phyloP scores from a whole-genome alignment of 2,113 vertebrate genomes.

The Baryphthengus martii region DNA sequence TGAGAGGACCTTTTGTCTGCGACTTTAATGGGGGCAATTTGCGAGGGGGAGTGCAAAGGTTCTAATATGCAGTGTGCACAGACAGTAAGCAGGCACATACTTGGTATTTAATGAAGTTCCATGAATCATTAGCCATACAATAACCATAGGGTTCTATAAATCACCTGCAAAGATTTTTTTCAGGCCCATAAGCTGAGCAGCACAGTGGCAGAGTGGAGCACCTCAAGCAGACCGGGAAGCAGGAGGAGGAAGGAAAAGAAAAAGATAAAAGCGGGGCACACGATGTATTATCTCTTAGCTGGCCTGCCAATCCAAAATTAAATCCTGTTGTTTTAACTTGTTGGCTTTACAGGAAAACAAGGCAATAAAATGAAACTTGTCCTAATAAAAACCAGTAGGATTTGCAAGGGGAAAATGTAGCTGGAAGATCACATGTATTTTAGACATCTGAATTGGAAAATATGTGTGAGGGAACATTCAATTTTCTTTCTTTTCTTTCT shows the following conservation, averaged over 20 bases:
- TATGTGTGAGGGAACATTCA: not conserved
- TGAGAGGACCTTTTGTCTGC: constrained; percentile 78
- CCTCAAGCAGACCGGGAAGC: not conserved
- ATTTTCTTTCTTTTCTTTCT: not conserved
- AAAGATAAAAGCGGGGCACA: not conserved
- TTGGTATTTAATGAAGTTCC: constrained; percentile 70
- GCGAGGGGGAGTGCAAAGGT: constrained; percentile 68
- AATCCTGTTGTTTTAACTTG: constrained; percentile 64
- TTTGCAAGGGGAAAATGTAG: not conserved
- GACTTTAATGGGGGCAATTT: constrained; percentile 69
- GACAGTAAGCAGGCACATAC: constrained; percentile 70
- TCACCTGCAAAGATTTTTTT: constrained; percentile 51
- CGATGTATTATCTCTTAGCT: not conserved
- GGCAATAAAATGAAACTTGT: constrained; percentile 49
- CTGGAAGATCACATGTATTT: not conserved
- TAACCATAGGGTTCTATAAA: constrained; percentile 51
- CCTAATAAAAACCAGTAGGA: constrained; percentile 19
- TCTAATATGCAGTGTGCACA: constrained; percentile 66
- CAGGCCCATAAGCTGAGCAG: not conserved
- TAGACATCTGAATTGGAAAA: not conserved
- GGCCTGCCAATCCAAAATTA: constrained; percentile 41
- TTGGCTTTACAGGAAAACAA: constrained; percentile 54
- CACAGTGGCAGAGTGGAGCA: constrained; percentile 1
- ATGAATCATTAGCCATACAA: constrained; percentile 62
- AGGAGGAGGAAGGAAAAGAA: not conserved